phyloP scores from a whole-genome alignment of 2,797 vertebrate genomes.

The Anabas testudineus region DNA sequence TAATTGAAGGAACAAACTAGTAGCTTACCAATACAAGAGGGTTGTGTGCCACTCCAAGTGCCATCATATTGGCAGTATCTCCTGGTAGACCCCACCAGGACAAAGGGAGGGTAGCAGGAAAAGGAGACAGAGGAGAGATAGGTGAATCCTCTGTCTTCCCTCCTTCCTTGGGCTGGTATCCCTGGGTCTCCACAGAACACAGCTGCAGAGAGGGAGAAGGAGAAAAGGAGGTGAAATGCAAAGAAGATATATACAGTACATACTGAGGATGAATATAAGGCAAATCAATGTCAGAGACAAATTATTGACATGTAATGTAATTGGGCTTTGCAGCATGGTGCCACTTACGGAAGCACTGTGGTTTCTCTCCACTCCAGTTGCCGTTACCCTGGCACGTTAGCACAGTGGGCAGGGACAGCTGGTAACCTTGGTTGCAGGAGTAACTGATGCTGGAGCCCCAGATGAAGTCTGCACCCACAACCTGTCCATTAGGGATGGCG shows the following conservation, averaged over 20 bases:
- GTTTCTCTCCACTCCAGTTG: constrained; percentile 95
- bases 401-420: constrained; percentile 95
- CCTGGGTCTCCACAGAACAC: constrained; percentile 98
- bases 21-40: constrained; percentile 93
- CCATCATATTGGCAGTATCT: constrained; percentile 97
- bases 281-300: constrained; percentile 21
- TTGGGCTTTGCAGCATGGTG: constrained; percentile 10
- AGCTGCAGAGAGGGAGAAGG: constrained; percentile 78
- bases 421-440: constrained; percentile 95
- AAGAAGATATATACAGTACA: background rate
- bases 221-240: background rate
- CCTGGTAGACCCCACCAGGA: constrained; percentile 92
- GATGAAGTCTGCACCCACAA: constrained; percentile 92
- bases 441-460: constrained; percentile 97
- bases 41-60: constrained; percentile 95
- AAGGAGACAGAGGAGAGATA: constrained; percentile 96
- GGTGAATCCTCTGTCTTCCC: constrained; percentile 96
- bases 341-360: constrained; percentile 97
- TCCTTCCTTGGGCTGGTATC: constrained; percentile 88
- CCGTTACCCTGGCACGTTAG: constrained; percentile 96
- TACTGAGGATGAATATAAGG: background rate
- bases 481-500: constrained; percentile 92
- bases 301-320: constrained; percentile 26
- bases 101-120: constrained; percentile 89
- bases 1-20: background rate